Evolutionary conservation across 1,140 invertebrate species (phyloP).

Genomic region (Drosophila kikkawai): DNA sequence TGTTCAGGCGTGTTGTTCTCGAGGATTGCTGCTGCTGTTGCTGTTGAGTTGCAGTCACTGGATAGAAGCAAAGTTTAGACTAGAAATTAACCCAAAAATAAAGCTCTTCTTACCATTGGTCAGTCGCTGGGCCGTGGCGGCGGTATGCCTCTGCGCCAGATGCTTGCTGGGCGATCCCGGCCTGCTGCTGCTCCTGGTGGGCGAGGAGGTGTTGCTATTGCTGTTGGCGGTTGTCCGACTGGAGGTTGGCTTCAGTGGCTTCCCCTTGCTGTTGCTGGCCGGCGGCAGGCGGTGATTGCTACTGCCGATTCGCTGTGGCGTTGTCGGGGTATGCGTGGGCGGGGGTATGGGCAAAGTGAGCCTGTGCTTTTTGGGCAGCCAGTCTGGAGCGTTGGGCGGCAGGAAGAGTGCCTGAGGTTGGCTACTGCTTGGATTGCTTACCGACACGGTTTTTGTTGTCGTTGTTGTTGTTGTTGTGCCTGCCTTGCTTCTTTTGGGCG

Average conservation of each 20-base stretch:
- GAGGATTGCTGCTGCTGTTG: conserved; percentile 39
- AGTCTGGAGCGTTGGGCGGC: conserved; percentile 22
- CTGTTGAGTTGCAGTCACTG: conserved; percentile 38
- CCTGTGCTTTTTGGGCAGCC: conserved; percentile 66
- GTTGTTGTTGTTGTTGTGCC: not conserved
- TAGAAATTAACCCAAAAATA: not conserved
- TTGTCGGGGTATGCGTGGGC: not conserved
- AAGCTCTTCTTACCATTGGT: conserved; percentile 27
- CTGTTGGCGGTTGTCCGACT: conserved; percentile 10
- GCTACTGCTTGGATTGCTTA: not conserved
- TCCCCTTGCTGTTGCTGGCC: conserved; percentile 27
- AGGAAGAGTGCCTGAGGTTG: not conserved
- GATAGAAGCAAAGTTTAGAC: not conserved
- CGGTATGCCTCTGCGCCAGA: conserved; percentile 71
- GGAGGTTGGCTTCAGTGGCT: conserved; percentile 22
- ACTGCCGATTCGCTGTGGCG: conserved; percentile 1
- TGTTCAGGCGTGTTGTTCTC: conserved; percentile 63
- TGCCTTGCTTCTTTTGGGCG: conserved; percentile 53
- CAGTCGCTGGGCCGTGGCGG: conserved; percentile 67
- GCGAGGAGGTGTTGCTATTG: conserved; percentile 22
- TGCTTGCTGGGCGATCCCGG: conserved; percentile 67
- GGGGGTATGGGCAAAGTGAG: conserved; percentile 49
- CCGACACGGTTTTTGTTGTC: not conserved
- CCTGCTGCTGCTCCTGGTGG: conserved; percentile 42
- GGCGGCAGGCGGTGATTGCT: conserved; percentile 17